Conservation (phyloP, 2,797 vertebrate genomes). For the Poecilia gillii region DNA sequence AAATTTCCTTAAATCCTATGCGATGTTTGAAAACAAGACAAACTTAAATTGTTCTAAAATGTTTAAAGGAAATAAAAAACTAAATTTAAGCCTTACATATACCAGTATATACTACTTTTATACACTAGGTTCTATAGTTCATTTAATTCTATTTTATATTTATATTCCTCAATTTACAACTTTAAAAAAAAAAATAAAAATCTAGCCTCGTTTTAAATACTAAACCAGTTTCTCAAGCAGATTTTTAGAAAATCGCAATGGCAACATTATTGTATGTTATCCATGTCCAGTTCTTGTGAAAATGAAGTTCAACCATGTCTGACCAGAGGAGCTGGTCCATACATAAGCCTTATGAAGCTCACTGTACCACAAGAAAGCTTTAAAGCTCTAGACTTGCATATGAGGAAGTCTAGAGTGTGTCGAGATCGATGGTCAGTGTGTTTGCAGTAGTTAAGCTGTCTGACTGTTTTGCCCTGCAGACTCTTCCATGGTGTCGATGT, state of each 20-base stretch:
- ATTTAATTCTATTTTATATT: neutral
- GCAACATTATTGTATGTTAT: too few relatives aligned
- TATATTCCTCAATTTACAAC: neutral
- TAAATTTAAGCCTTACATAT: neutral
- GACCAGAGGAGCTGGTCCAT: too few relatives aligned
- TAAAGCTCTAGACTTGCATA: neutral
- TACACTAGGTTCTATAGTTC: neutral
- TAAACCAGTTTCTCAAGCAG: too few relatives aligned
- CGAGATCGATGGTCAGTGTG: too few relatives aligned
- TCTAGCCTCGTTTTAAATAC: neutral
- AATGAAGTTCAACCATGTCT: too few relatives aligned
- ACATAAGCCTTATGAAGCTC: neutral
- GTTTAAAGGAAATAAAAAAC: neutral
- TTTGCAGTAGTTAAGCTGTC: neutral
- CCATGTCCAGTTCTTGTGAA: too few relatives aligned
- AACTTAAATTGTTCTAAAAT: neutral
- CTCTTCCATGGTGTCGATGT: constrained; percentile 80
- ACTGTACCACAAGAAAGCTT: neutral
- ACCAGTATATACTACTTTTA: too few relatives aligned
- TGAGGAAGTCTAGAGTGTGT: too few relatives aligned
- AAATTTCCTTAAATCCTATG: too few relatives aligned
- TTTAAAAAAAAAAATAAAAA: neutral
- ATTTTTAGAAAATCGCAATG: neutral
- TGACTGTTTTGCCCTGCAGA: constrained; percentile 54
- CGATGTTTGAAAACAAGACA: too few relatives aligned